Evolutionary conservation across 2,888 invertebrate species (phyloP).

Genomic region (Pantelozetes paolii): DNA sequence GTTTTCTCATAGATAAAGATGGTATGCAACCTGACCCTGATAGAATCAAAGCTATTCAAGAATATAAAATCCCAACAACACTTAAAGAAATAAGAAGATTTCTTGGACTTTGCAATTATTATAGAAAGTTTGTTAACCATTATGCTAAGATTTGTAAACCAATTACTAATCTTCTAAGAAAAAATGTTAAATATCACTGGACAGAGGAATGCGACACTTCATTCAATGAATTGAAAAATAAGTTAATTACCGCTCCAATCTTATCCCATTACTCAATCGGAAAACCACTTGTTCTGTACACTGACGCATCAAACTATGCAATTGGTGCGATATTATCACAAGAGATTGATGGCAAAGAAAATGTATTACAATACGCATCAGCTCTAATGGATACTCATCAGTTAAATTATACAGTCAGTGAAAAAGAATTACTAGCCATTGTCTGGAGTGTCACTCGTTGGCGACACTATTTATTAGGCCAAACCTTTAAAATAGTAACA

Average conservation of each 20-base stretch:
- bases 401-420: constrained; percentile 53
- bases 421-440: constrained; percentile 52
- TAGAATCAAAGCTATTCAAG: no score
- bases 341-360: not conserved
- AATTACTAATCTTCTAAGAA: not conserved
- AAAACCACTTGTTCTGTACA: constrained; percentile 10
- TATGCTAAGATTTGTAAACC: no score
- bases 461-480: constrained; percentile 53
- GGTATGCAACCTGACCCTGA: no score
- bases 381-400: constrained; percentile 49
- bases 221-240: constrained; percentile 42
- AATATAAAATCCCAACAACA: no score
- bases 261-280: constrained; percentile 32
- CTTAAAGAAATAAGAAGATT: no score
- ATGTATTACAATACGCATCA: constrained; percentile 40
- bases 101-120: no score
- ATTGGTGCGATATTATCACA: constrained; percentile 31
- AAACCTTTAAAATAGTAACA: constrained; percentile 51
- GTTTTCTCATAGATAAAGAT: no score
- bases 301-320: constrained; percentile 29
- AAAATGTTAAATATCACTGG: constrained; percentile 34
- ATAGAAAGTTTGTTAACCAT: no score
- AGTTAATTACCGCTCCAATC: constrained; percentile 44
- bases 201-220: not conserved
- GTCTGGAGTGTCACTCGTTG: constrained; percentile 53